Conservation (phyloP, 2,797 vertebrate genomes). For the Spatula clypeata region DNA sequence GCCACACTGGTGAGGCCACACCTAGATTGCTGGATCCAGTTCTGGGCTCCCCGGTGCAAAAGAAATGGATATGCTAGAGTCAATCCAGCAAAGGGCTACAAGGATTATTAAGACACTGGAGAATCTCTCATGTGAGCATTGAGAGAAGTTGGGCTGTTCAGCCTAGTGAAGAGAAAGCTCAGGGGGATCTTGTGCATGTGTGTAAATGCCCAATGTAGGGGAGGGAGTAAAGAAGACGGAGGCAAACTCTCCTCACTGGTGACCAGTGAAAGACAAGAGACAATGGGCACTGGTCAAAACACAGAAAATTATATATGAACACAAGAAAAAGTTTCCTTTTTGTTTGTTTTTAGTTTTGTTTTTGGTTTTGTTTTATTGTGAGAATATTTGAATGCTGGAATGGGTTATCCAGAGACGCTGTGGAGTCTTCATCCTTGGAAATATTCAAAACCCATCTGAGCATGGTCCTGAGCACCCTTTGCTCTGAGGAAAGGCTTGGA, state of each 20-base stretch:
- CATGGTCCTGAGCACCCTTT: not conserved
- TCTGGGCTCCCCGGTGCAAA: not conserved
- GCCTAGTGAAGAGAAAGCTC: not conserved
- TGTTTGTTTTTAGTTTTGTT: no score
- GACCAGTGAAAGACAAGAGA: not conserved
- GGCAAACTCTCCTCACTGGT: not conserved
- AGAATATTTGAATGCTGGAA: not conserved
- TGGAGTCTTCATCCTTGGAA: not conserved
- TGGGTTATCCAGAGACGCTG: not conserved
- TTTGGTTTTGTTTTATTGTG: not conserved
- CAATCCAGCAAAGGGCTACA: not conserved
- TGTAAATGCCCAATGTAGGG: not conserved
- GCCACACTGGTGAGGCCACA: accelerated
- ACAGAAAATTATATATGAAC: not conserved
- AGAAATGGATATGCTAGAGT: not conserved
- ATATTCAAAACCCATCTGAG: not conserved
- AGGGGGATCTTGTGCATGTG: not conserved
- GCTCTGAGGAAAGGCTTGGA: not conserved
- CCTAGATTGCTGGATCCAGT: not conserved
- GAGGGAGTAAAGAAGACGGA: not conserved
- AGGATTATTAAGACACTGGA: not conserved
- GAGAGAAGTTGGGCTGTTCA: not conserved
- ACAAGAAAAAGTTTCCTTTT: not conserved
- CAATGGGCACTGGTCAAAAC: not conserved
- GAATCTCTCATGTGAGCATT: not conserved